Percentiles rank a stretch among this genome's conserved stretches.
phyloP scores from a whole-genome alignment of 2,888 invertebrate species.

The Tipula vernalis region DNA sequence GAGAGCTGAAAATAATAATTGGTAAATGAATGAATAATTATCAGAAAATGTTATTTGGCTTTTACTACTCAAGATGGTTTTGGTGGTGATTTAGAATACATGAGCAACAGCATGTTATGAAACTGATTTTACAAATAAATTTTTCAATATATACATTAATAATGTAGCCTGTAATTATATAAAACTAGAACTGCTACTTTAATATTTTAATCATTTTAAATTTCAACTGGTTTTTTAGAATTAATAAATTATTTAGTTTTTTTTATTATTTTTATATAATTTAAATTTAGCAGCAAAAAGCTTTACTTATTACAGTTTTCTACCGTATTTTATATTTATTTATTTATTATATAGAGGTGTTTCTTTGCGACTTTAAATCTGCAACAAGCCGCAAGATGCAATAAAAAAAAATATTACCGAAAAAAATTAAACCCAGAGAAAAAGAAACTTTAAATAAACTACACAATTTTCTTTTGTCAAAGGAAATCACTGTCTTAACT shows the following conservation, averaged over 20 bases:
- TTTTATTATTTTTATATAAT: background rate
- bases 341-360: background rate
- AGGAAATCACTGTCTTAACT: background rate
- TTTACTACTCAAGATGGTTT: background rate
- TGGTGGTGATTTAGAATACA: background rate
- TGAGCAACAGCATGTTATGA: background rate
- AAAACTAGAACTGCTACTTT: background rate
- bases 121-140: background rate
- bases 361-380: background rate
- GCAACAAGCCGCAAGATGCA: background rate
- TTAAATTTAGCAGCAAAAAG: background rate
- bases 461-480: background rate
- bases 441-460: background rate
- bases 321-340: background rate
- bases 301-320: background rate
- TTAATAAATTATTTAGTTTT: background rate
- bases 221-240: background rate
- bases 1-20: background rate
- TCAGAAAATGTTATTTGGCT: background rate
- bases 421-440: background rate
- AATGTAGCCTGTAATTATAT: background rate
- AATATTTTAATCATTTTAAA: background rate
- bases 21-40: background rate
- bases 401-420: background rate
- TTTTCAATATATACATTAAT: background rate